These are phyloP conservation scores for Junonia oenone DNA, from an alignment of 2,888 invertebrate species.

Conservation along the genomic window DNA sequence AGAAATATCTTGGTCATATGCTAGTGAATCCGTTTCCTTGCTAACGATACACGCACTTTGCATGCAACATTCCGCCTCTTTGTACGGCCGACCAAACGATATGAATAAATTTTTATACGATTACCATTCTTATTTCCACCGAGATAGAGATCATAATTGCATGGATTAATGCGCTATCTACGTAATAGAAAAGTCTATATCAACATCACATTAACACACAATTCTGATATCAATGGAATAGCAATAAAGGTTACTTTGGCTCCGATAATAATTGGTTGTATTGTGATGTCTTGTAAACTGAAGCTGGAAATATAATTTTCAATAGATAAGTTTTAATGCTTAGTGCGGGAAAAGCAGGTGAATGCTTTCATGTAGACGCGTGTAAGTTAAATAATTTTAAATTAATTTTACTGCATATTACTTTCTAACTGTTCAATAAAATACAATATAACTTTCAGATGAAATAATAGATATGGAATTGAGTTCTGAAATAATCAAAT, in stretches of 20 bases:
- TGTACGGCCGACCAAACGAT: slow-evolving; percentile 21
- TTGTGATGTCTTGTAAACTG: slow-evolving; percentile 5
- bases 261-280: slow-evolving; percentile 3
- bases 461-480: too few relatives aligned
- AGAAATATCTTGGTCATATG: slow-evolving; percentile 40
- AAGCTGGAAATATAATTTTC: slow-evolving; percentile 4
- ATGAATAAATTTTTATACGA: slow-evolving; percentile 1
- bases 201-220: slow-evolving; percentile 3
- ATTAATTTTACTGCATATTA: not conserved
- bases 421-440: not conserved
- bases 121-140: not conserved
- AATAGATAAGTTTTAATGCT: slow-evolving; percentile 2
- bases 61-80: slow-evolving; percentile 50
- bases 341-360: not conserved
- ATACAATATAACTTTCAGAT: not conserved
- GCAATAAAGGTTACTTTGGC: slow-evolving; percentile 8
- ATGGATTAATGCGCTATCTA: not conserved
- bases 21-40: slow-evolving; percentile 36
- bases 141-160: slow-evolving; percentile 1
- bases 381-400: not conserved
- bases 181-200: slow-evolving; percentile 13
- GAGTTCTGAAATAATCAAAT: too few relatives aligned
- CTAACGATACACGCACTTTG: slow-evolving; percentile 49
- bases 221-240: slow-evolving; percentile 15
- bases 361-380: not conserved